Conservation (phyloP, 2,888 invertebrate species). For the Agrotis ipsilon region DNA sequence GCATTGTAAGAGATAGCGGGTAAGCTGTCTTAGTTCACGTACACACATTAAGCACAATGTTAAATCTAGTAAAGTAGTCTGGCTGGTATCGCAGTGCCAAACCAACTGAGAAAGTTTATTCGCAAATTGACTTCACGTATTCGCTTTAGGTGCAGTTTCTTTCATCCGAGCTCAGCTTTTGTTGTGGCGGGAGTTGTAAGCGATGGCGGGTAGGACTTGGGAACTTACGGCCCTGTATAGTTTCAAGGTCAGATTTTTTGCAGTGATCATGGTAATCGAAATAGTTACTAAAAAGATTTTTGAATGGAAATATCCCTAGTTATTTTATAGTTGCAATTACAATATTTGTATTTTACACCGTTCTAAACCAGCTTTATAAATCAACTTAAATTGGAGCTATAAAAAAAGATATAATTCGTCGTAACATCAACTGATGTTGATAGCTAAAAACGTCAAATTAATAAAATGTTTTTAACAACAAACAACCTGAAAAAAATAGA, state of each 20-base stretch:
- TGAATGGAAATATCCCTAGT: neutral
- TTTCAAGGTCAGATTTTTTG: constrained; percentile 12
- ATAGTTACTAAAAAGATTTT: neutral
- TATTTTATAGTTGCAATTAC: too few relatives aligned
- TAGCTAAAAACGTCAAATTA: too few relatives aligned
- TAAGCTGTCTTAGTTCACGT: constrained; percentile 72
- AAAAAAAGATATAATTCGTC: too few relatives aligned
- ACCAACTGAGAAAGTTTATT: constrained; percentile 88
- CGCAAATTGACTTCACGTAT: constrained; percentile 91
- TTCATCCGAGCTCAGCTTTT: constrained; percentile 84
- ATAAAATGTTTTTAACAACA: too few relatives aligned
- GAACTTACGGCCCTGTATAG: neutral
- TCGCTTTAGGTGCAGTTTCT: constrained; percentile 90
- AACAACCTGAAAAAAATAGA: too few relatives aligned
- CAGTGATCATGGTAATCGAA: neutral
- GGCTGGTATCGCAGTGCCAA: constrained; percentile 75
- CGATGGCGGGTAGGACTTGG: constrained; percentile 56
- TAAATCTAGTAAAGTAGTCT: constrained; percentile 76
- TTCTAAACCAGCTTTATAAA: too few relatives aligned
- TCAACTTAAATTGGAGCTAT: too few relatives aligned
- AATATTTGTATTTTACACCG: too few relatives aligned
- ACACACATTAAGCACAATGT: constrained; percentile 80
- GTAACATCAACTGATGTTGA: too few relatives aligned
- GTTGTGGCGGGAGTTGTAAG: constrained; percentile 63
- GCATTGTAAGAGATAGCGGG: constrained; percentile 67